These are phyloP conservation scores for Drosophila neonasuta DNA, from an alignment of 2,888 invertebrate genomes.

Conservation along the genomic window DNA sequence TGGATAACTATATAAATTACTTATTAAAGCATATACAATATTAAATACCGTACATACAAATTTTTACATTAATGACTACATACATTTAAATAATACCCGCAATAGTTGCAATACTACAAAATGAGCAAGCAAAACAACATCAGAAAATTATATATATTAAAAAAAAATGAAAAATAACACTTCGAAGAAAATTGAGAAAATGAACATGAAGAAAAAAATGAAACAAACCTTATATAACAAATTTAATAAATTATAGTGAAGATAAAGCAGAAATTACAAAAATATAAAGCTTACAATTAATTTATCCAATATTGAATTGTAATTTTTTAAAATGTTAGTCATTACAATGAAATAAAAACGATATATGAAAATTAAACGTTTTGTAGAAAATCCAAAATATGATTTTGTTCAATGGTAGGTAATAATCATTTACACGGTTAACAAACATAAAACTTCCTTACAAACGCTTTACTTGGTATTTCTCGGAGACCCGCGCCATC, in stretches of 20 bases:
- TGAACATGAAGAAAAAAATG: slow-evolving; percentile 67
- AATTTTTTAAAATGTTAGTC: slow-evolving; percentile 78
- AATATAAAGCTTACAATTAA: slow-evolving; percentile 69
- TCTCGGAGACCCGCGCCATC: too few relatives aligned
- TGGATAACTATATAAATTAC: slow-evolving; percentile 48
- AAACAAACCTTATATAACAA: slow-evolving; percentile 63
- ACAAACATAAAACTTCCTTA: too few relatives aligned
- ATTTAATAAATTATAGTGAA: slow-evolving; percentile 68
- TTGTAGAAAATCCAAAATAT: slow-evolving; percentile 30
- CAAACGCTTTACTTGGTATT: too few relatives aligned
- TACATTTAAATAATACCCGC: slow-evolving; percentile 61
- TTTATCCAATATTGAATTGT: slow-evolving; percentile 77
- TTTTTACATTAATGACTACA: slow-evolving; percentile 74
- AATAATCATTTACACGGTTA: too few relatives aligned
- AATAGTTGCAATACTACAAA: slow-evolving; percentile 55
- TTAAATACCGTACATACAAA: slow-evolving; percentile 47
- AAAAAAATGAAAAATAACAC: slow-evolving; percentile 20
- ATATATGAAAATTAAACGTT: slow-evolving; percentile 61
- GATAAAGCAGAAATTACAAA: slow-evolving; percentile 58
- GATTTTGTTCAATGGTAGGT: slow-evolving; percentile 1
- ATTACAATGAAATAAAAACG: slow-evolving; percentile 71
- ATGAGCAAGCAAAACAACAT: slow-evolving; percentile 19
- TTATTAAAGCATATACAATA: slow-evolving; percentile 38
- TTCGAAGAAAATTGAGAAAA: slow-evolving; percentile 68
- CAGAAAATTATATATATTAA: slow-evolving; percentile 20